Conservation (phyloP, 2,797 vertebrate genomes). For the Chrosomus eos region DNA sequence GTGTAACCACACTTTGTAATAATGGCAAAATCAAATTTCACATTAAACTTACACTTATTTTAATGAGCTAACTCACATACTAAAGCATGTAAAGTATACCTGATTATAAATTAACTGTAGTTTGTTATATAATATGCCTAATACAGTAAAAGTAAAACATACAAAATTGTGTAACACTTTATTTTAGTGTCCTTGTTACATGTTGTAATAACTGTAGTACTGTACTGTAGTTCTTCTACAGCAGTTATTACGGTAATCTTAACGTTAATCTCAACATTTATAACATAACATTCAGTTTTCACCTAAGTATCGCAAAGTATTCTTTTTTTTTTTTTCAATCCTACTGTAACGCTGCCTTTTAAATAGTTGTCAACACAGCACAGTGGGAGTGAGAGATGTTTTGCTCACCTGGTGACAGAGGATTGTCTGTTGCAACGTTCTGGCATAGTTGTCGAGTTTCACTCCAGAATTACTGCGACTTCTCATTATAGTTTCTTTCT, state of each 20-base stretch:
- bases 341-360: background rate
- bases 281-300: background rate
- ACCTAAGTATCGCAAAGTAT: too few species aligned
- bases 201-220: too few species aligned
- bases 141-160: background rate
- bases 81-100: background rate
- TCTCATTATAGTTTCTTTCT: slow-evolving; percentile 78
- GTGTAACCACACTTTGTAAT: background rate
- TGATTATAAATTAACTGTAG: background rate
- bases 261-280: background rate
- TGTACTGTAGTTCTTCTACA: too few species aligned
- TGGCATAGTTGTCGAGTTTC: slow-evolving; percentile 90
- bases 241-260: background rate
- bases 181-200: too few species aligned
- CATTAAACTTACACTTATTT: background rate
- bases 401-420: slow-evolving; percentile 87
- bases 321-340: too few species aligned
- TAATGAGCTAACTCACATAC: background rate
- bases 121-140: background rate
- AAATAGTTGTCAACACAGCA: background rate
- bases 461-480: slow-evolving; percentile 96
- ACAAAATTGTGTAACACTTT: too few species aligned
- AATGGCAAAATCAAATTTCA: background rate
- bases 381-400: background rate
- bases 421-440: slow-evolving; percentile 90